Base-by-base conservation (phyloP, 2,888 invertebrate species). In the Elgonia sp. region DNA sequence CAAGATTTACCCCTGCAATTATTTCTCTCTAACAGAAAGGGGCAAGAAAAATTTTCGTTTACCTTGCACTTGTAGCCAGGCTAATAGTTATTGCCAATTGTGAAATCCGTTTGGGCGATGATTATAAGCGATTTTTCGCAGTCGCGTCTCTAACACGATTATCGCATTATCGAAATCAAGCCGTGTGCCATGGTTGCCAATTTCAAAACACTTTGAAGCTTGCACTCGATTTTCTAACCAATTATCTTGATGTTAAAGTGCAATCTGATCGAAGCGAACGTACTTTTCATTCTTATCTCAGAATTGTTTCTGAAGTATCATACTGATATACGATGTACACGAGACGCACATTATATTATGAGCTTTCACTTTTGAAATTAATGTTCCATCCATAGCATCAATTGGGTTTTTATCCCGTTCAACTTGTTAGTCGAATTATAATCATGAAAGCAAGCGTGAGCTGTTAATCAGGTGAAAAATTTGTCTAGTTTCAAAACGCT, bases 291-390 rank as follows among this genome's bases (percentile, higher is more conserved):
- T 46, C n/a, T 70, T 29, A 75, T 60, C n/a, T 14, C 8, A n/a
- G 75, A 21, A 65, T 73, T 57, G 77, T 77, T 77, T 53, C 37
- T 53, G 77, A 77, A 50, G 40, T 60, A 60, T 37, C 50, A 21
- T 21, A 46, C 20, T 39, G 69, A 70, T 75, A 50, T n/a, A 40
- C 37, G 42, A 46, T 46, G 12, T 20, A 37, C 50, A 53, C 70
- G n/a, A 39, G 50, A 53, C 20, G 18, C 9, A 40, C 72, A 50
- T 72, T 53, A 81, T 46, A 57, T 67, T 75, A 37, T 53, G 40
- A 14, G 46, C 67, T 82, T 75, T 75, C 82, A 75, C 75, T 82
- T 65, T 57, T 67, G 46, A 73, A 57, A 75, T 73, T 63, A 65
- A 67, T 55, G 73, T 65, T 67, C 55, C 46, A 20, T 55, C 21